These are phyloP conservation scores for Montipora foliosa DNA, from an alignment of 64 coral and sea anemone genomes.

Conservation along the genomic window DNA sequence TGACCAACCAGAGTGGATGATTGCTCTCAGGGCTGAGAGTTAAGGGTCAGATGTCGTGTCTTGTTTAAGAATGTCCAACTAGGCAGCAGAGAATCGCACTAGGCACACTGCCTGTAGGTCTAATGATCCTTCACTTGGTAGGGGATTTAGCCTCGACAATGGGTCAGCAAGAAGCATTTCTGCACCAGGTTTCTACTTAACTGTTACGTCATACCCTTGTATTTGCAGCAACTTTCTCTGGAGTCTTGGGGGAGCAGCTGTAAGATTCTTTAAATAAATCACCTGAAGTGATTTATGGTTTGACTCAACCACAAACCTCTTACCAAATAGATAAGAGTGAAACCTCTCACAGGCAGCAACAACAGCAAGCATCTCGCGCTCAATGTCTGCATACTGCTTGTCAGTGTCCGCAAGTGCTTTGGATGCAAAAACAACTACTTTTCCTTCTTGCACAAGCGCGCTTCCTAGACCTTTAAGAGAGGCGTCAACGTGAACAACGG, in stretches of 20 bases:
- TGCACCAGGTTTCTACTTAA: conserved; percentile 30
- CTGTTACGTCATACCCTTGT: conserved; percentile 25
- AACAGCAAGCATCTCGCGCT: neutral
- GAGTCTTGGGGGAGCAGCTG: conserved; percentile 36
- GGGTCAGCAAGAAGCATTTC: conserved; percentile 34
- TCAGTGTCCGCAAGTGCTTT: neutral
- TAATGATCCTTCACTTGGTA: neutral
- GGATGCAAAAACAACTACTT: neutral
- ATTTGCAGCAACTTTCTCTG: neutral
- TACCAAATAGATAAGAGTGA: neutral
- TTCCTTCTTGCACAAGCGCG: neutral
- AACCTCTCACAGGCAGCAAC: neutral
- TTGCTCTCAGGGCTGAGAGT: neutral
- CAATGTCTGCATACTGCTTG: neutral
- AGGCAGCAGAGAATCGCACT: neutral
- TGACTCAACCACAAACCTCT: conserved; percentile 10
- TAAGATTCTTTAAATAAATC: conserved; percentile 28
- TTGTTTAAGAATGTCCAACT: neutral
- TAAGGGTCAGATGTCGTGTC: neutral
- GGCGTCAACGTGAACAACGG: neutral
- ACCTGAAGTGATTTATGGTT: conserved; percentile 40
- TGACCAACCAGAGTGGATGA: conserved; percentile 15
- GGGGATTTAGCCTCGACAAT: neutral
- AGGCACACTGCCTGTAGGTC: neutral
- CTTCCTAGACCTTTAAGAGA: neutral